These are phyloP conservation scores for Drosophila emarginata DNA, from an alignment of 2,888 invertebrate species.

Conservation along the genomic window DNA sequence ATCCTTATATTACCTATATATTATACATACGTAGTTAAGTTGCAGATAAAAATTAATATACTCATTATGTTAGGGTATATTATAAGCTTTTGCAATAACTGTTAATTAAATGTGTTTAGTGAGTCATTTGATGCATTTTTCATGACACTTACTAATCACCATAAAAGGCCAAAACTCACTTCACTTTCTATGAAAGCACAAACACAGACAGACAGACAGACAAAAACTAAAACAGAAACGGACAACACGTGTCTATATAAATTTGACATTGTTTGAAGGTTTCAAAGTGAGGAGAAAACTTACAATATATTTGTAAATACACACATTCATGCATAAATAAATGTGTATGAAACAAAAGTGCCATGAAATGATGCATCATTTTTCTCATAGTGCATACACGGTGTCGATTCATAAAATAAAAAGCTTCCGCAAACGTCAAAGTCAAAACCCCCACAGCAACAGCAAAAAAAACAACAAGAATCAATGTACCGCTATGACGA, in stretches of 20 bases:
- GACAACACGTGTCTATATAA: conserved; percentile 14
- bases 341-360: conserved; percentile 4
- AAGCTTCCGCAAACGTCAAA: conserved; percentile 65
- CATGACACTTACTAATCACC: not conserved
- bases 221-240: not conserved
- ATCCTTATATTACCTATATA: no score
- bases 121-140: conserved; percentile 6
- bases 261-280: conserved; percentile 31
- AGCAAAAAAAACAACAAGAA: not conserved
- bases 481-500: conserved; percentile 44
- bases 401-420: conserved; percentile 25
- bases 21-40: no score
- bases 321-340: no score
- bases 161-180: conserved; percentile 5
- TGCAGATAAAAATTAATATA: no score
- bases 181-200: conserved; percentile 7
- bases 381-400: conserved; percentile 24
- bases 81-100: not conserved
- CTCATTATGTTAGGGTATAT: not conserved
- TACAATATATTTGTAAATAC: no score
- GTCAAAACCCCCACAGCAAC: conserved; percentile 29
- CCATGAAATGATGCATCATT: conserved; percentile 40
- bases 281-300: not conserved
- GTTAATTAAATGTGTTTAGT: not conserved
- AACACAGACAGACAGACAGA: not conserved